Evolutionary conservation across 2,113 vertebrate species (phyloP), one percentile per base, ranked within the genome.

Genomic region (Serilophus lunatus): DNA sequence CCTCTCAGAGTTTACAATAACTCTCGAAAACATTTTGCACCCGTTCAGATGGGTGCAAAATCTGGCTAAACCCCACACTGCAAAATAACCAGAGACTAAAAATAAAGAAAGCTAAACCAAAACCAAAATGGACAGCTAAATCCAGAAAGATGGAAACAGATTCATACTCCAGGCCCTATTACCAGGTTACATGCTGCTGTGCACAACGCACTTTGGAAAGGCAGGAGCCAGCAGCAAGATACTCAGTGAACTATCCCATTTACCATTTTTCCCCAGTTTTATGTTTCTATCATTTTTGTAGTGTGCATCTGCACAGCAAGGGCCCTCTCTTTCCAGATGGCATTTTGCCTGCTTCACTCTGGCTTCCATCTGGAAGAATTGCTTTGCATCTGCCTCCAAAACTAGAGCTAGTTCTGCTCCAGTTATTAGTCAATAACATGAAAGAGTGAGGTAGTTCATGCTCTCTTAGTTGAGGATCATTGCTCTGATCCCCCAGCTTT

Each of bases 311-410:
- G 87, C 91, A 94, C 72, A 93, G 66, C 72, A 76, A 94, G 61
- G 38, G n/a, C 44, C 40, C 53, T 91, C 54, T 90, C 76, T 50
- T 88, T 97, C 92, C 96, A 97, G 81, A 93, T 97, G 94, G 97
- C 86, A 42, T 20, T 66, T 84, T 93, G 94, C 95, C 94, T 93
- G 78, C 85, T 88, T 95, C 83, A 45, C 90, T 96, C 91, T 89
- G 89, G 84, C 90, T 97, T 93, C 95, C 92, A 96, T 96, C 92
- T 96, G 96, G 92, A 94, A 86, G 72, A 75, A 94, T 23, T 71
- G 74, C 56, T 88, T 72, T 93, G 83, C 94, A 95, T 95, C 95
- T 96, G 96, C 75, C 61, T 95, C 83, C 69, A 79, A 54, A 87
- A 88, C 45, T 33, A 44, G 59, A 95, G 88, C 90, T 90, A 95